phyloP scores from a whole-genome alignment of 2,113 vertebrate genomes.

The Grammomys dolichurus region DNA sequence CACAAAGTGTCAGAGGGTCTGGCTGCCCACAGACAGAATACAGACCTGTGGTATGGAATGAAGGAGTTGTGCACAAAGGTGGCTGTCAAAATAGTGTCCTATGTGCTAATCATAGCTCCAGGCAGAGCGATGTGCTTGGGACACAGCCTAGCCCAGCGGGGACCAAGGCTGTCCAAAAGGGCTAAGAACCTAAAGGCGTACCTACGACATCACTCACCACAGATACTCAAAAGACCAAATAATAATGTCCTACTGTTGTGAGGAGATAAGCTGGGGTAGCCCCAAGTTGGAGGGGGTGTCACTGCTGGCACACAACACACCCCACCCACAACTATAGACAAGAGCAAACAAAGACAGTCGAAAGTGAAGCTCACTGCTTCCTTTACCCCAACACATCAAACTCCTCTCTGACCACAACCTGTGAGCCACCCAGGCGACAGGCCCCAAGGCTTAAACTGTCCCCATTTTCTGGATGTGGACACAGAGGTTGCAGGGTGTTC shows the following conservation, averaged over 20 bases:
- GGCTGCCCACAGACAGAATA: background rate
- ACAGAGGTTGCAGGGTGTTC: background rate
- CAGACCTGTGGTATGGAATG: fast-evolving
- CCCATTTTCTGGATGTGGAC: background rate
- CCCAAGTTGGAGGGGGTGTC: background rate
- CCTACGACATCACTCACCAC: background rate
- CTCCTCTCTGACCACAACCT: background rate
- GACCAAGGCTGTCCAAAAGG: background rate
- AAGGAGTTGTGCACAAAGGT: background rate
- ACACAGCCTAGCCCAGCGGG: background rate
- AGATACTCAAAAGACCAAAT: background rate
- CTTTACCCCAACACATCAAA: background rate
- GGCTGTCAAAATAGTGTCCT: background rate
- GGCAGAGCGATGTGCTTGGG: background rate
- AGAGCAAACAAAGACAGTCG: background rate
- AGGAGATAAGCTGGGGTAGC: background rate
- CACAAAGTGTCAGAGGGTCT: background rate
- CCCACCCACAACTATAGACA: background rate
- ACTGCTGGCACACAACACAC: background rate
- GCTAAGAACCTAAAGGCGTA: background rate
- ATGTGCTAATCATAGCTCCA: fast-evolving
- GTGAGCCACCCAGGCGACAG: background rate
- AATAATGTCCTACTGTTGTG: no score
- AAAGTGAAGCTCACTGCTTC: fast-evolving
- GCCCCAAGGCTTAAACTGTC: background rate